Evolutionary conservation across 2,888 invertebrate species (phyloP).

Genomic region (Acleris literana): DNA sequence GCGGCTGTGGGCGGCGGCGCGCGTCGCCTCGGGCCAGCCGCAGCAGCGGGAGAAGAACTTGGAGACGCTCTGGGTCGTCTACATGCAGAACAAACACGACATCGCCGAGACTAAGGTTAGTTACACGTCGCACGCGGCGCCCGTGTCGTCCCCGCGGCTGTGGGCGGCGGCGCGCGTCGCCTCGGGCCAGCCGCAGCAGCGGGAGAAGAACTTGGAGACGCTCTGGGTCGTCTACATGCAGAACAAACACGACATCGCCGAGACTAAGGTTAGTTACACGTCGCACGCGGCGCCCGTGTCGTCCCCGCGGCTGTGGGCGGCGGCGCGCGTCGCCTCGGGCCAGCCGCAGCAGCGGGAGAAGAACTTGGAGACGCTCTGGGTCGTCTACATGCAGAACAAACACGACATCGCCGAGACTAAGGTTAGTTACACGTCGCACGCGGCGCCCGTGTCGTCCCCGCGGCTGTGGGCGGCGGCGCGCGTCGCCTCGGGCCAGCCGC

Average conservation of each 20-base stretch:
- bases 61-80: constrained; percentile 97
- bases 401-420: constrained; percentile 89
- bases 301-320: constrained; percentile 93
- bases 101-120: constrained; percentile 89
- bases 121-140: constrained; percentile 96
- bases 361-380: constrained; percentile 93
- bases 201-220: constrained; percentile 86
- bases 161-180: constrained; percentile 88
- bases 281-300: constrained; percentile 97
- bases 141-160: constrained; percentile 95
- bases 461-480: constrained; percentile 92
- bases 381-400: constrained; percentile 94
- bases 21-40: constrained; percentile 52
- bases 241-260: constrained; percentile 91
- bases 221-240: constrained; percentile 97
- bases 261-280: constrained; percentile 92
- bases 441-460: constrained; percentile 96
- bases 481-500: constrained; percentile 52
- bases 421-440: constrained; percentile 96
- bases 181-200: constrained; percentile 48
- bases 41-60: constrained; percentile 66
- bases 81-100: constrained; percentile 92
- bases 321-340: constrained; percentile 79
- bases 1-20: constrained; percentile 91
- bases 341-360: constrained; percentile 56